Base-by-base conservation (phyloP, 2,888 invertebrate species). In the Crepidodera aurea region DNA sequence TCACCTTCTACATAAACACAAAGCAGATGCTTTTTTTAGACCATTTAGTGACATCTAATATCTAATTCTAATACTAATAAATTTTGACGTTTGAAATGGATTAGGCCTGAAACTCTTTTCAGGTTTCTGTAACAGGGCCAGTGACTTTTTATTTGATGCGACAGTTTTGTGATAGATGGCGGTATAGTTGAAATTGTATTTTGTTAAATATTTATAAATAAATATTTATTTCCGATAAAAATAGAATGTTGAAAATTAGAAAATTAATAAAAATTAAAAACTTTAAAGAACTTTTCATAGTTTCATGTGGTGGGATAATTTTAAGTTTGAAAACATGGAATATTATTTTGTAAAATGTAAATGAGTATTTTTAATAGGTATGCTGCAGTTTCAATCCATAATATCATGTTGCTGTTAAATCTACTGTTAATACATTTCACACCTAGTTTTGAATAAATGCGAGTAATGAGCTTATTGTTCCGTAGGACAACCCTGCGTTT, bases 1-100 rank as follows among this genome's bases (percentile, higher is more conserved):
- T 54, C 42, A 54, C 54, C 53, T 53, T 40, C 37, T 40, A 8
- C 8, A 40, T 54, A 54, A 54, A 54, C 54, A 42, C 42, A 7
- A 13, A 40, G 10, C 18, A 39, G 27, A 42, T 18, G 42, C 8
- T 42, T 8, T 25, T 10, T 25, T 53, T 13, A 12, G 19, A 22
- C 2, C 51, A 34, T 13, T 12, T 29, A 27, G 18, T 3, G 54
- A 42, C 54, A 54, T 54, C 54, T 54, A 54, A 54, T 13, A 1
- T 54, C 54, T 54, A 54, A 53, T 53, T 40, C 51, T 12, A 25
- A 29, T 42, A 18, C 42, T 42, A 53, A 53, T 6, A 29, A 18
- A 12, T 16, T 29, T 6, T 8, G 10, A 1, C 10, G 29, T 29
- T 29, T 29, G 29, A 29, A 29, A 29, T 29, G 10, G 7, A 29